Conservation (phyloP, 92 coral and sea anemone genomes). For the Zoanthus sociatus region DNA sequence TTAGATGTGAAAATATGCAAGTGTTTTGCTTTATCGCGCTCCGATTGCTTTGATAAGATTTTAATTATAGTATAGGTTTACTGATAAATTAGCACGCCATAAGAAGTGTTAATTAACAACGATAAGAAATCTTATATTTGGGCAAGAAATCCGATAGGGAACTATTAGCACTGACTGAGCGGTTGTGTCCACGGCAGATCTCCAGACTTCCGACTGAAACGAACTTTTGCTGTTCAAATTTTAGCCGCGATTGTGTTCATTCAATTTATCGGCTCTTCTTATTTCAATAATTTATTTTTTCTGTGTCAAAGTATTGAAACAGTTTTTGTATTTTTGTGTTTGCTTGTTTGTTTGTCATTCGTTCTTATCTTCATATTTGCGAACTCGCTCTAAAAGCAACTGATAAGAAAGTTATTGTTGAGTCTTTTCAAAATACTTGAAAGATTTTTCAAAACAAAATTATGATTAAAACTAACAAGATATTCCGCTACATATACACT, state of each 20-base stretch:
- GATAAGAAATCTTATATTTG: not conserved
- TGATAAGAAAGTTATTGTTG: not conserved
- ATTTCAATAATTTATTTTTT: not conserved
- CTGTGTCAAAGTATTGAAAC: no score
- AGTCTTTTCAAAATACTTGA: not conserved
- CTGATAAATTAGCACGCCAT: constrained; percentile 38
- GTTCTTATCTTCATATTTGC: not conserved
- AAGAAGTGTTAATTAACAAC: constrained; percentile 11
- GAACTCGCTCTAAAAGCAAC: not conserved
- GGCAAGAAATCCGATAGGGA: not conserved
- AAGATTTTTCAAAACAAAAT: not conserved
- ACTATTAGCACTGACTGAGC: not conserved
- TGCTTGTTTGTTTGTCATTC: not conserved
- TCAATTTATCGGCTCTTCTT: not conserved
- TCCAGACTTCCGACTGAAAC: not conserved
- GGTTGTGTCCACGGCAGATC: no score
- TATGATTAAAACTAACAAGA: no score
- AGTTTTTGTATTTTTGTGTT: no score
- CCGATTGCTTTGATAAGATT: constrained; percentile 28
- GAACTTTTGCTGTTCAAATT: not conserved
- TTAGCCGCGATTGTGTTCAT: not conserved
- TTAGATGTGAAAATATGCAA: not conserved
- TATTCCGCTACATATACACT: no score
- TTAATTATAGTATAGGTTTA: constrained; percentile 26
- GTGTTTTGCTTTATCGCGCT: not conserved